Evolutionary conservation across 2,113 vertebrate species (phyloP).

Genomic region (Amphiprion percula): DNA sequence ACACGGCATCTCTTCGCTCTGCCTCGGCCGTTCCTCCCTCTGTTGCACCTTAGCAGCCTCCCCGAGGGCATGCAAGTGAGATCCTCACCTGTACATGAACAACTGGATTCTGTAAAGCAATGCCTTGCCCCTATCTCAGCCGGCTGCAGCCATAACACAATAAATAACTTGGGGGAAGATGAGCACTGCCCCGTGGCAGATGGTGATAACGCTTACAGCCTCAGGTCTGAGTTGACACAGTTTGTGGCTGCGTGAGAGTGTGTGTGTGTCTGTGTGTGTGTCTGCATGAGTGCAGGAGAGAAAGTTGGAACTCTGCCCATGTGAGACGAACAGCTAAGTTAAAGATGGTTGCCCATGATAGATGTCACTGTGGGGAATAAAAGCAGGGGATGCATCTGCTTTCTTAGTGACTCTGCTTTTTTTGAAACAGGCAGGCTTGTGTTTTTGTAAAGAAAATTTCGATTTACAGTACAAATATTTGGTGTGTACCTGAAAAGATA

Average conservation of each 20-base stretch:
- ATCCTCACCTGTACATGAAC: slow-evolving; percentile 69
- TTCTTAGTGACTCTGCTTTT: slow-evolving; percentile 5
- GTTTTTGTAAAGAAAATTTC: no score
- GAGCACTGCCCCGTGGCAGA: slow-evolving; percentile 76
- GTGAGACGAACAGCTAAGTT: slow-evolving; percentile 48
- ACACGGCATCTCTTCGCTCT: slow-evolving; percentile 29
- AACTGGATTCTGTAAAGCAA: slow-evolving; percentile 53
- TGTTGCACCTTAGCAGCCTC: slow-evolving; percentile 24
- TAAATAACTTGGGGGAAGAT: slow-evolving; percentile 74
- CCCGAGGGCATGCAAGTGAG: slow-evolving; percentile 59
- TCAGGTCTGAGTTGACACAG: slow-evolving; percentile 58
- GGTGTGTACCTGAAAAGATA: neutral
- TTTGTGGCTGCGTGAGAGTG: slow-evolving; percentile 1
- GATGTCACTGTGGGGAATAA: slow-evolving; percentile 58
- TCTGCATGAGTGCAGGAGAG: slow-evolving; percentile 12
- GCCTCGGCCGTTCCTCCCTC: slow-evolving; percentile 20
- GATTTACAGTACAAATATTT: neutral
- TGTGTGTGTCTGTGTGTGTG: slow-evolving; percentile 10
- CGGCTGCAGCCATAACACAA: slow-evolving; percentile 67
- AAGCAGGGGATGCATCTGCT: slow-evolving; percentile 31
- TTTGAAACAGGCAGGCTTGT: no score
- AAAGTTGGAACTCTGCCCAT: slow-evolving; percentile 54
- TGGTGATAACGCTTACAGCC: slow-evolving; percentile 76
- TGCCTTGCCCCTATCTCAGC: slow-evolving; percentile 52
- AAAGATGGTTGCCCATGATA: slow-evolving; percentile 64